These are phyloP conservation scores for Lycophotia porphyrea DNA, from an alignment of 2,888 invertebrate genomes.

Conservation along the genomic window DNA sequence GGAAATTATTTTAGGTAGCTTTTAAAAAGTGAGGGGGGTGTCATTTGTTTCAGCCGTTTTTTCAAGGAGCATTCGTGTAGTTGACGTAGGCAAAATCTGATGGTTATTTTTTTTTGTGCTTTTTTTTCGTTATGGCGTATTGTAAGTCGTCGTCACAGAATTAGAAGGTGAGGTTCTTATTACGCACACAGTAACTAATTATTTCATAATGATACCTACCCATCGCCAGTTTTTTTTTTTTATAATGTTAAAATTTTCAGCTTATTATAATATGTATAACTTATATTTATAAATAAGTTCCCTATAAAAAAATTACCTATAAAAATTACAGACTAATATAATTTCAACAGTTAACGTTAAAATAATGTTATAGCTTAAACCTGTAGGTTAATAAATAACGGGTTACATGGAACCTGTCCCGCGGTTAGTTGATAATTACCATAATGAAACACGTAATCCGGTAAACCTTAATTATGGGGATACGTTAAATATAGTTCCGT, in stretches of 20 bases:
- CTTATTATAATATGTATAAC: too few species aligned
- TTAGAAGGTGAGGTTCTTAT: background rate
- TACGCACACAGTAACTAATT: background rate
- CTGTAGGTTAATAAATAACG: slow-evolving; percentile 42
- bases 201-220: too few species aligned
- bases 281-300: too few species aligned
- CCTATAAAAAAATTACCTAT: slow-evolving; percentile 4
- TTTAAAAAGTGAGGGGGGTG: background rate
- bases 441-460: slow-evolving; percentile 57
- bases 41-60: slow-evolving; percentile 7
- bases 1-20: slow-evolving; percentile 12
- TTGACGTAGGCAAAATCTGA: background rate
- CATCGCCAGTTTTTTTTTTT: too few species aligned
- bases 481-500: slow-evolving; percentile 53
- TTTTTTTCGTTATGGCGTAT: background rate
- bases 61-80: background rate
- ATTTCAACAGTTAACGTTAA: slow-evolving; percentile 30
- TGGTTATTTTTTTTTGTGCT: background rate
- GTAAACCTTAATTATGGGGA: slow-evolving; percentile 51
- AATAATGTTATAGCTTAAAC: slow-evolving; percentile 30
- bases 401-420: slow-evolving; percentile 37
- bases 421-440: slow-evolving; percentile 60
- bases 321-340: slow-evolving; percentile 19
- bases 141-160: background rate
- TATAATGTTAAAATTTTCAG: background rate